Percentiles rank a stretch among this genome's conserved stretches.
Evolutionary conservation across 2,888 invertebrate genomes (phyloP).

Genomic region (Dinocampus coccinellae): DNA sequence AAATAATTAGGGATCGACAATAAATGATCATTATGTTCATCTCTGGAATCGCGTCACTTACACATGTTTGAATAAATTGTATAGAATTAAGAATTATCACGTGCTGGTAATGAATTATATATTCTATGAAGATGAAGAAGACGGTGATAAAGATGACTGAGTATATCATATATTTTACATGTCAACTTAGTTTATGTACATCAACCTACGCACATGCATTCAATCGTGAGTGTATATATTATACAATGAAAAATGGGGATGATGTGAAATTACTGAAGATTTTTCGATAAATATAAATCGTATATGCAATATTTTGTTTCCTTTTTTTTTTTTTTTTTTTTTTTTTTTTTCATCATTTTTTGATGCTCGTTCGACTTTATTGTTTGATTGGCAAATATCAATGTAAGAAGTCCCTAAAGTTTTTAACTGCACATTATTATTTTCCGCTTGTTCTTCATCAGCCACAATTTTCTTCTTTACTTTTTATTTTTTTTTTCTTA

Average conservation of each 20-base stretch:
- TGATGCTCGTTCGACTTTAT: neutral
- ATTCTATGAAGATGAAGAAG: neutral
- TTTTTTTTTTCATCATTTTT: neutral
- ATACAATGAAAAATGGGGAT: neutral
- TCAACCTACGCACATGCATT: constrained; percentile 4
- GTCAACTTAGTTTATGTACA: constrained; percentile 1
- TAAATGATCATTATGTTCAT: too few species aligned
- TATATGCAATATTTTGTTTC: neutral
- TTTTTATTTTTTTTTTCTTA: constrained; percentile 29
- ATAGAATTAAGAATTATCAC: too few species aligned
- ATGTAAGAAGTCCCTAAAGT: neutral
- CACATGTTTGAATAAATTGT: too few species aligned
- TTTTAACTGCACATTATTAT: neutral
- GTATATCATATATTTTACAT: neutral
- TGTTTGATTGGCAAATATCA: constrained; percentile 3
- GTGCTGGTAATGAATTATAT: too few species aligned
- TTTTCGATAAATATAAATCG: neutral
- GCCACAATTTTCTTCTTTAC: constrained; percentile 36
- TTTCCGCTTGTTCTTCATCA: neutral
- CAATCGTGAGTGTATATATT: too few species aligned
- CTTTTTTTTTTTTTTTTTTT: neutral
- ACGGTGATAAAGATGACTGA: too few species aligned
- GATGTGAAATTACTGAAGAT: neutral
- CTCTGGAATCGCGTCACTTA: too few species aligned
- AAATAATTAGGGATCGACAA: too few species aligned